phyloP scores from a whole-genome alignment of 2,113 vertebrate genomes.

The Sprattus sprattus region DNA sequence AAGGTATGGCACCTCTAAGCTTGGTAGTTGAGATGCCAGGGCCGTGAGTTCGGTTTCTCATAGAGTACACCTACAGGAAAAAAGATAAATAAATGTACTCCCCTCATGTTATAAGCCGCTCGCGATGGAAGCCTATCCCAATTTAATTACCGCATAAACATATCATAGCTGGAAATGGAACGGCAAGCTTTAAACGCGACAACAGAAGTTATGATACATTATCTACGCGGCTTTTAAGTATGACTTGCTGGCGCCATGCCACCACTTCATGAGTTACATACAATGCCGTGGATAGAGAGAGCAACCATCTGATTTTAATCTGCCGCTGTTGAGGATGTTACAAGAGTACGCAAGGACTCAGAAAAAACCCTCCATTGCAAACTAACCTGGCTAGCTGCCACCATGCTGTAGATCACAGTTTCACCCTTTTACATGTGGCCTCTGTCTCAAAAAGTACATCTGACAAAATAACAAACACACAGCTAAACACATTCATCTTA shows the following conservation, averaged over 20 bases:
- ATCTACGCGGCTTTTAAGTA: neutral
- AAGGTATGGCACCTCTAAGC: neutral
- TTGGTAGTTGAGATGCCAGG: neutral
- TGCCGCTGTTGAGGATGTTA: neutral
- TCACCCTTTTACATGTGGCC: neutral
- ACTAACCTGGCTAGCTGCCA: neutral
- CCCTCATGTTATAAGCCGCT: neutral
- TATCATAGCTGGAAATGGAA: neutral
- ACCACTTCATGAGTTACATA: neutral
- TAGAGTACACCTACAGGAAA: neutral
- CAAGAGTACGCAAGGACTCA: neutral
- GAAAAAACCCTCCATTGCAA: neutral
- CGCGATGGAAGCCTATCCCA: neutral
- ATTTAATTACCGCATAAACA: neutral
- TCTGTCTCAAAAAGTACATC: neutral
- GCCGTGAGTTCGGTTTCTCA: neutral
- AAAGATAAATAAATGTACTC: neutral
- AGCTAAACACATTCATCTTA: conserved; percentile 2
- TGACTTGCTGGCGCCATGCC: neutral
- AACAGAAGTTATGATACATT: conserved; percentile 5
- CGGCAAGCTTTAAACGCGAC: neutral
- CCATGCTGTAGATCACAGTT: neutral
- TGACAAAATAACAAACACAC: conserved; percentile 8
- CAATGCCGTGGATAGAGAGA: neutral
- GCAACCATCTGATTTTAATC: conserved; percentile 3